A percentile compares a stretch with the other conserved stretches of the same genome.
Evolutionary conservation across 2,888 invertebrate species (phyloP).

Genomic region (Polymixis lichenea): DNA sequence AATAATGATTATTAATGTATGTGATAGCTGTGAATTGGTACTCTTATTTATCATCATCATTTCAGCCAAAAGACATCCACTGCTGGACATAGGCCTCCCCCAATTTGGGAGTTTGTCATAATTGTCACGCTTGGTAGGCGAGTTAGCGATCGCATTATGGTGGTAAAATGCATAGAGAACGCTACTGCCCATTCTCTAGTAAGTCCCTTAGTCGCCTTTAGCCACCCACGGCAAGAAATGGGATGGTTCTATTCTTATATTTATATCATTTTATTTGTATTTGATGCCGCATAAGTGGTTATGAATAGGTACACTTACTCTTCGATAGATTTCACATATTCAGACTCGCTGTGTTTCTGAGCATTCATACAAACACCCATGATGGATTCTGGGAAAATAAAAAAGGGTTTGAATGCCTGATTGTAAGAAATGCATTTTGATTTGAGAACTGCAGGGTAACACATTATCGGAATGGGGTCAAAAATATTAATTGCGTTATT

Average conservation of each 20-base stretch:
- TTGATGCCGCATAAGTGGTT: background rate
- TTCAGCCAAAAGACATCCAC: too few relatives aligned
- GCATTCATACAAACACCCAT: conserved; percentile 95
- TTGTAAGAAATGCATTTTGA: background rate
- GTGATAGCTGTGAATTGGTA: background rate
- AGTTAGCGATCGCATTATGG: too few relatives aligned
- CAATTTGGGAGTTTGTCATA: too few relatives aligned
- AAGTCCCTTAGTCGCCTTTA: too few relatives aligned
- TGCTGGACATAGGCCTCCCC: too few relatives aligned
- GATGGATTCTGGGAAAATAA: conserved; percentile 93
- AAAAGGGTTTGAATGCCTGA: background rate
- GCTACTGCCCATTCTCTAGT: too few relatives aligned
- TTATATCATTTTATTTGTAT: conserved; percentile 8
- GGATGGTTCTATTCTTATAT: too few relatives aligned
- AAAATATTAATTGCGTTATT: too few relatives aligned
- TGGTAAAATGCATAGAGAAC: too few relatives aligned
- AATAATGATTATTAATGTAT: conserved; percentile 14
- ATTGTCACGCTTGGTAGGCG: too few relatives aligned
- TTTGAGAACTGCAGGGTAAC: background rate
- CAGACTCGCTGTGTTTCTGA: conserved; percentile 92
- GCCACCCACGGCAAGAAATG: too few relatives aligned
- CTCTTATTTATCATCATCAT: background rate
- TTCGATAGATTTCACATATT: conserved; percentile 94
- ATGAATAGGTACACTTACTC: conserved; percentile 88
- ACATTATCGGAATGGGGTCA: too few relatives aligned